Base-by-base conservation (phyloP, 2,113 vertebrate species). In the Pica pica region DNA sequence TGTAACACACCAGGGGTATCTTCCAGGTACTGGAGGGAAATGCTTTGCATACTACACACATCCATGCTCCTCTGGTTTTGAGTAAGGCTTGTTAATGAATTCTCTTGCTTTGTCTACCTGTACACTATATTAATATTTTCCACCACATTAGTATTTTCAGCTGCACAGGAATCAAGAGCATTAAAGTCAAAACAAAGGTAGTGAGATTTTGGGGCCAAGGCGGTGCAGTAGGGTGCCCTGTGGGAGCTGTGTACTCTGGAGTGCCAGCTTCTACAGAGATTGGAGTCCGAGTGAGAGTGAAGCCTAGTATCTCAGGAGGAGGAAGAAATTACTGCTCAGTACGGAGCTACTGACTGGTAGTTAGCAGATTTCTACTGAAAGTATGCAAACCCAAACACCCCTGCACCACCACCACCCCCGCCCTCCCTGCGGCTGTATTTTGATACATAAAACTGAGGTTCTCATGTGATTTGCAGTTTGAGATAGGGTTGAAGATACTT, bases 391-490 rank as follows among this genome's bases (percentile, higher is more conserved):
- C 21, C 21, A 27, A 39, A 68, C 27, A 49, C 2, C 5, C n/a
- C 24, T 2, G 3, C 8, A 37, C 11, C 16, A 33, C 23, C n/a
- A 23, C 15, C 30, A 35, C 31, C 17, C 8, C 16, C 0, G 0
- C 31, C 20, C 64, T 59, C 14, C 12, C 14, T 12, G 0, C 30
- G 52, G 15, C 21, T 59, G 9, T 75, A 23, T 19, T 84, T 74
- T 59, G 31, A 15, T 49, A 11, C 9, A 9, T 57, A 44, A 87
- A 87, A n/a, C 4, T 1, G 11, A 57, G 6, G 7, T 59, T 90
- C 35, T 77, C 1, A 0, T 26, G 26, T 37, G 23, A 33, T 69
- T 88, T 83, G 79, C 61, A 42, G 19, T 60, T 49, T 52, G 74
- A 78, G 39, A 13, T 46, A 2, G 0, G 10, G 7, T 59, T 63